These are phyloP conservation scores for Pelosia muscerda DNA, from an alignment of 2,888 invertebrate species.

Conservation along the genomic window DNA sequence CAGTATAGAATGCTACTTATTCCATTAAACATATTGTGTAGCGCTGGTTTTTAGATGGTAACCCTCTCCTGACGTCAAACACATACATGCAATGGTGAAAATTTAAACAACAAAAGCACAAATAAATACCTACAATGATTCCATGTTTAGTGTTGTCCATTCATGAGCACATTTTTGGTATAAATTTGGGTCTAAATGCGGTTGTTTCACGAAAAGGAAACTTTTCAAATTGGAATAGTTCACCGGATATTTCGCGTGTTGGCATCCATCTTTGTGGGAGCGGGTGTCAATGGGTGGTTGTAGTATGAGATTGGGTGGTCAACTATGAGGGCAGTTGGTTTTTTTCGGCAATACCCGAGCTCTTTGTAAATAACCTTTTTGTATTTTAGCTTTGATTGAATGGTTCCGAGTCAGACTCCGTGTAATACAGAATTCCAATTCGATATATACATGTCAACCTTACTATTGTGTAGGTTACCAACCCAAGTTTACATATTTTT, in stretches of 20 bases:
- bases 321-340: conserved; percentile 60
- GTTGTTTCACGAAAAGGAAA: conserved; percentile 76
- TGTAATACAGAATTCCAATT: neutral
- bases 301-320: conserved; percentile 47
- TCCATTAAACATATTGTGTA: no score
- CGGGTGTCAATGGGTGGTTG: conserved; percentile 53
- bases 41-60: no score
- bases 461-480: neutral
- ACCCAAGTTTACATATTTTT: no score
- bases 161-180: conserved; percentile 60
- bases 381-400: conserved; percentile 62
- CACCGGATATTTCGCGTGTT: conserved; percentile 73
- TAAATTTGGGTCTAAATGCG: conserved; percentile 68
- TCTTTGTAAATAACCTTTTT: conserved; percentile 71
- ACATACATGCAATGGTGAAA: no score
- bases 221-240: conserved; percentile 85
- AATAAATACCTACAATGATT: neutral
- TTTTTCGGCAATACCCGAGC: conserved; percentile 72
- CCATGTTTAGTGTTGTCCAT: neutral
- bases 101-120: no score
- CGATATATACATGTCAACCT: neutral
- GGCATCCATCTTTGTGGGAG: conserved; percentile 78
- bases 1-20: no score
- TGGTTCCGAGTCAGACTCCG: conserved; percentile 9
- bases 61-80: no score